Base-by-base conservation (phyloP, 92 coral and sea anemone genomes). In the Epizoanthus stellaris region DNA sequence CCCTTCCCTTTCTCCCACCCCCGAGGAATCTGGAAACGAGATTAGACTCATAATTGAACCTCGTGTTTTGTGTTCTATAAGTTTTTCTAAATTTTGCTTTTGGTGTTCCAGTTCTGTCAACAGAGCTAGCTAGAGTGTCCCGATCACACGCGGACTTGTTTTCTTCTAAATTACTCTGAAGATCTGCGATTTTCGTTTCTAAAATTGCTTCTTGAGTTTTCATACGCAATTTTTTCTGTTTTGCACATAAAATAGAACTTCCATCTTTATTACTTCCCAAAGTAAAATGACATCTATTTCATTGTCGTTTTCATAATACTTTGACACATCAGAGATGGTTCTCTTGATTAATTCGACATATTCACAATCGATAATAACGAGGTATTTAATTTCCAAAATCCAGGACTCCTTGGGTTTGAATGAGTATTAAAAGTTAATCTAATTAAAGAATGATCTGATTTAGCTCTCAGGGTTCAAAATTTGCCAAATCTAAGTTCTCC, bases 241-340 rank as follows among this genome's bases (percentile, higher is more conserved):
- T 71, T 71, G 76, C 58, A 71, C 3, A 71, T 16, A 17, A 71
- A 71, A 71, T 43, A 71, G 58, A 71, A 5, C 13, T 61, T 61
- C 14, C 67, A 61, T 61, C 67, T 61, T 19, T 16, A 61, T 17
- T 16, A 61, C 66, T 16, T 61, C 66, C 66, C 7, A 61, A n/a
- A 61, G 23, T 61, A n/a, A 61, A 17, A 61, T 61, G 4, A 1
- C 25, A 16, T 61, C 66, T 61, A 15, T 16, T 16, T 61, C 66
- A 16, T 17, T 61, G 66, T 61, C 21, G 66, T 16, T 61, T 61
- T 61, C 21, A 21, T 61, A 61, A 8, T 61, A 5, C 7, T 61
- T 17, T 61, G 21, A 61, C 66, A 61, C 66, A 3, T 61, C 21
- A 17, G 20, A 61, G 25, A 61, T 61, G 66, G 23, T 61, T 17